Evolutionary conservation across 92 coral and sea anemone species (phyloP), one percentile per base, ranked within the genome.

Genomic region (Blastomussa wellsi): DNA sequence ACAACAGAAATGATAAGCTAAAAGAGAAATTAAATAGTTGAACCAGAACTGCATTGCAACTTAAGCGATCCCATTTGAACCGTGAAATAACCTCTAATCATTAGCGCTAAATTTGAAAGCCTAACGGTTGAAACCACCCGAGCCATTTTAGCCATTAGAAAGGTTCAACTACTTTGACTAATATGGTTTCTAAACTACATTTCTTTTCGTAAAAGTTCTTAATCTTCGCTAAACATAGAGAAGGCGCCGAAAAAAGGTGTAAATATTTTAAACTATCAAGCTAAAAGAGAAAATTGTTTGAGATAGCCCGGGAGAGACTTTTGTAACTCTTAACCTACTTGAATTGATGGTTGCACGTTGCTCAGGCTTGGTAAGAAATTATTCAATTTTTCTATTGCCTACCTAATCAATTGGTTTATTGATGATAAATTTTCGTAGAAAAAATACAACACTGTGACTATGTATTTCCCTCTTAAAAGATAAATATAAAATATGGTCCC

Each of bases 361-460:
- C 29, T 33, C 28, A 77, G 31, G 81, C 49, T 52, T 24, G 53
- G 38, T 37, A 44, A 32, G 68, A 77, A 37, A 36, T 35, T 33
- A 77, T 77, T 77, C 17, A 77, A 77, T 77, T 32, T 77, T 13
- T 29, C 68, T 77, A 53, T 39, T 79, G 26, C 28, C 83, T 64
- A 79, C 72, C 83, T 60, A 79, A 77, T 79, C 72, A 79, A 12
- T 60, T 79, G 55, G 37, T 64, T 3, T 33, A 62, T 79, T 15
- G 72, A 62, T 38, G 33, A 47, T 60, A 19, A 79, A 79, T 60
- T 64, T 79, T 60, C 72, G 52, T 79, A 79, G 81, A 77, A 79
- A 76, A 79, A 79, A 79, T 79, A 62, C 52, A 79, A 79, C 64
- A 60, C 52, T 24, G 53, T 8, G 83, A 62, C 73, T 41, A 79